These are phyloP conservation scores for Hirtodrosophila trivittata DNA, from an alignment of 2,888 invertebrate genomes.

Conservation along the genomic window DNA sequence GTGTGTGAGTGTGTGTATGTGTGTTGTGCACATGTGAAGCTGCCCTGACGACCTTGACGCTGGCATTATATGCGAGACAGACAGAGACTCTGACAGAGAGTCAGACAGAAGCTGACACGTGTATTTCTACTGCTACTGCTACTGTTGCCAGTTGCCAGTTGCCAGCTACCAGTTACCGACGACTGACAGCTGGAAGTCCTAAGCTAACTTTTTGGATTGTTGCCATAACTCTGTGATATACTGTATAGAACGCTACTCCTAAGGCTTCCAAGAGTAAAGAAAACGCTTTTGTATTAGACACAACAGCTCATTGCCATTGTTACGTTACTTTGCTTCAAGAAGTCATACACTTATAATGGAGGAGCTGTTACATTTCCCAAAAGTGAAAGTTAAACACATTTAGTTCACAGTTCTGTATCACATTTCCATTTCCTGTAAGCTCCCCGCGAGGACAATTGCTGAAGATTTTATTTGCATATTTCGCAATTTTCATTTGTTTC, in stretches of 20 bases:
- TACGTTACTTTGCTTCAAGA: constrained; percentile 7
- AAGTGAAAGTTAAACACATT: constrained; percentile 13
- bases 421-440: neutral
- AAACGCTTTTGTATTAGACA: constrained; percentile 8
- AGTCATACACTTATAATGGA: neutral
- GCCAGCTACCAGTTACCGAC: too few species aligned
- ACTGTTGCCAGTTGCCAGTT: too few species aligned
- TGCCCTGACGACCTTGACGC: constrained; percentile 60
- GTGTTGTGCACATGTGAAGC: constrained; percentile 19
- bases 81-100: constrained; percentile 14
- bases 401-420: constrained; percentile 9
- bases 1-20: constrained; percentile 17
- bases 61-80: constrained; percentile 23
- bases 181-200: constrained; percentile 38
- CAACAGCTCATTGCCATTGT: too few species aligned
- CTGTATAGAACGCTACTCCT: too few species aligned
- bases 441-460: neutral
- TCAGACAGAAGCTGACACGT: constrained; percentile 42
- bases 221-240: constrained; percentile 16
- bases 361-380: neutral
- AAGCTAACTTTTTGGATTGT: constrained; percentile 17
- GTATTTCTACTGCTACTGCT: constrained; percentile 21
- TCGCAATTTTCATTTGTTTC: constrained; percentile 21
- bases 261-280: constrained; percentile 2
- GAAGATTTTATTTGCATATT: constrained; percentile 46